These are phyloP conservation scores for Psococerastis gibbosa DNA, from an alignment of 2,888 invertebrate genomes.

Conservation along the genomic window DNA sequence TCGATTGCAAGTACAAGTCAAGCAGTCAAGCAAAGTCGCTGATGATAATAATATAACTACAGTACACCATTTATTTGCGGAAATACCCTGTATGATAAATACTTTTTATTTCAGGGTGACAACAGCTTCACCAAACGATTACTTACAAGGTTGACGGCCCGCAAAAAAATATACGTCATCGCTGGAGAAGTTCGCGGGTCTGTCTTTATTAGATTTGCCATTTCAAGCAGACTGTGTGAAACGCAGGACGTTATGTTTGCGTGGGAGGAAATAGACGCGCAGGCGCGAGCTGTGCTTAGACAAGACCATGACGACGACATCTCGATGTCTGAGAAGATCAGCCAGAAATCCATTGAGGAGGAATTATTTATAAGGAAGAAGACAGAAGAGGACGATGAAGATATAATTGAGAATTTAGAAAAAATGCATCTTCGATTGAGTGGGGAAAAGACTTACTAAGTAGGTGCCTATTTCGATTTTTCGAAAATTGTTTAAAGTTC, in stretches of 20 bases:
- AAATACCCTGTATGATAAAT: too few species aligned
- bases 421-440: neutral
- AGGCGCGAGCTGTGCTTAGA: slow-evolving; percentile 26
- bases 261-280: slow-evolving; percentile 45
- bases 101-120: slow-evolving; percentile 35
- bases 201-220: slow-evolving; percentile 59
- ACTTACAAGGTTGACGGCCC: slow-evolving; percentile 48
- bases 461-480: too few species aligned
- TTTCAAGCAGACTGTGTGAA: slow-evolving; percentile 55
- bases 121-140: slow-evolving; percentile 49
- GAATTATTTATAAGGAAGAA: neutral
- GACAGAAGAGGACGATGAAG: neutral
- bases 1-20: too few species aligned
- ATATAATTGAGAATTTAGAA: neutral
- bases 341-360: neutral
- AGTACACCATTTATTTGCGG: too few species aligned
- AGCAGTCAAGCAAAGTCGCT: too few species aligned
- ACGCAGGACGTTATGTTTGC: slow-evolving; percentile 55
- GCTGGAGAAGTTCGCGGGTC: slow-evolving; percentile 49
- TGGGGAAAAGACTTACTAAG: too few species aligned
- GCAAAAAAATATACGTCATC: slow-evolving; percentile 64
- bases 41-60: too few species aligned
- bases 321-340: neutral
- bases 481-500: too few species aligned
- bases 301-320: neutral